Evolutionary conservation across 2,888 invertebrate genomes (phyloP), one percentile per base, ranked within the genome.

Genomic region (Craniophora ligustri): DNA sequence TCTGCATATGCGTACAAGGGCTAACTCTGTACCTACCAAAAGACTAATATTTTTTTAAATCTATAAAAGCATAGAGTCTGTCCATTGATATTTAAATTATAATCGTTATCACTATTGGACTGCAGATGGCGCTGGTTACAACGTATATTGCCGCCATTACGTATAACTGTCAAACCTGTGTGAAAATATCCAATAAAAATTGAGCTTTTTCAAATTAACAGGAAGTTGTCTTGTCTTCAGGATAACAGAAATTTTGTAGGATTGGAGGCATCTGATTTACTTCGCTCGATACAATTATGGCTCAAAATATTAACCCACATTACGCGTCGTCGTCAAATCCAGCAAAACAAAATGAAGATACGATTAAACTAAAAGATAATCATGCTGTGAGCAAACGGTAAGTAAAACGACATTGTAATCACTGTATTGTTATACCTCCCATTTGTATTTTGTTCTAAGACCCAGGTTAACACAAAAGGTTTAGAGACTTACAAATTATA

Each of bases 321-420:
- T 95, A 95, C 82, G 95, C 96, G 67, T 95, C 95, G 67, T 95
- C 96, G 76, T 95, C 96, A 62, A 95, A 96, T 85, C 94, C 95
- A 68, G 93, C 95, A 66, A 97, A 97, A 94, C 96, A 97, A 75
- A 96, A 95, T 85, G 97, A 97, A 86, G 97, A 97, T 84, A 96
- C 95, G 72, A 95, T 96, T 82, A 96, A 95, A 87, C 83, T 95
- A 75, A 95, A 95, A 89, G 97, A 98, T 90, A 97, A 96, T 93
- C 97, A 98, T 91, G 97, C 97, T 85, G 97, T 97, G 75, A 97
- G 97, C 91, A 98, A 97, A 96, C 95, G 97, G 97, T 97, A 92
- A 92, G 94, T 88, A 71, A 78, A 61, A 57, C 49, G 30, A 39
- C 54, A 42, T 46, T 50, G 32, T 31, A 31, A 46, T 19, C 44